Evolutionary conservation across 2,888 invertebrate species (phyloP).

Genomic region (Volucella inflata): DNA sequence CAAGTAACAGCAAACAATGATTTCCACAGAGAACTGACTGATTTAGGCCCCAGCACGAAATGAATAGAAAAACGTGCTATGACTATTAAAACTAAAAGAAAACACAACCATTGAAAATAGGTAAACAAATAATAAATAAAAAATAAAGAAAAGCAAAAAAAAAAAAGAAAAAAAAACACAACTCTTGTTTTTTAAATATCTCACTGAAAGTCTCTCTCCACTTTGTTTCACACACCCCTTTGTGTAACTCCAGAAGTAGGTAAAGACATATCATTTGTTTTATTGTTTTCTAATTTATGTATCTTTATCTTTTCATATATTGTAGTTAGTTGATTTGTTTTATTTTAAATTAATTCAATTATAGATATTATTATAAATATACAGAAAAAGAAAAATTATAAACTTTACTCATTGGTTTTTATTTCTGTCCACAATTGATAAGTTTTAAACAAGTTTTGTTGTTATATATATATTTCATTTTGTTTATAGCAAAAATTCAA

Average conservation of each 20-base stretch:
- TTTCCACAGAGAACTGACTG: too few species aligned
- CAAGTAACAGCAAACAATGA: too few species aligned
- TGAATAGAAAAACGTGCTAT: too few species aligned
- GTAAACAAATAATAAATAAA: neutral
- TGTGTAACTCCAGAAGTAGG: slow-evolving; percentile 65
- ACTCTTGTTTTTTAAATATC: slow-evolving; percentile 46
- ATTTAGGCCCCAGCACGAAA: too few species aligned
- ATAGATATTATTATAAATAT: slow-evolving; percentile 71
- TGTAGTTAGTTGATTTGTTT: slow-evolving; percentile 58
- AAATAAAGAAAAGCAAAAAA: slow-evolving; percentile 20
- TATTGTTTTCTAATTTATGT: slow-evolving; percentile 37
- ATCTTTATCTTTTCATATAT: slow-evolving; percentile 54
- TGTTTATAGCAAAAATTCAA: slow-evolving; percentile 73
- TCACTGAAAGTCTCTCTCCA: slow-evolving; percentile 72
- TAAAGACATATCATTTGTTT: slow-evolving; percentile 66
- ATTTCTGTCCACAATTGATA: slow-evolving; percentile 80
- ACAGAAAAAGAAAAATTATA: slow-evolving; percentile 67
- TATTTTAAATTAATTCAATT: slow-evolving; percentile 63
- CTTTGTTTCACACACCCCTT: slow-evolving; percentile 67
- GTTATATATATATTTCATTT: slow-evolving; percentile 66
- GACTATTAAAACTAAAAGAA: too few species aligned
- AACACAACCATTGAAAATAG: too few species aligned
- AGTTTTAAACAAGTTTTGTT: slow-evolving; percentile 67
- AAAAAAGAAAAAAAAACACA: slow-evolving; percentile 37
- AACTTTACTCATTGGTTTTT: slow-evolving; percentile 82